Evolutionary conservation across 2,113 vertebrate species (phyloP), one percentile per base, ranked within the genome.

Genomic region (Lagopus leucura): DNA sequence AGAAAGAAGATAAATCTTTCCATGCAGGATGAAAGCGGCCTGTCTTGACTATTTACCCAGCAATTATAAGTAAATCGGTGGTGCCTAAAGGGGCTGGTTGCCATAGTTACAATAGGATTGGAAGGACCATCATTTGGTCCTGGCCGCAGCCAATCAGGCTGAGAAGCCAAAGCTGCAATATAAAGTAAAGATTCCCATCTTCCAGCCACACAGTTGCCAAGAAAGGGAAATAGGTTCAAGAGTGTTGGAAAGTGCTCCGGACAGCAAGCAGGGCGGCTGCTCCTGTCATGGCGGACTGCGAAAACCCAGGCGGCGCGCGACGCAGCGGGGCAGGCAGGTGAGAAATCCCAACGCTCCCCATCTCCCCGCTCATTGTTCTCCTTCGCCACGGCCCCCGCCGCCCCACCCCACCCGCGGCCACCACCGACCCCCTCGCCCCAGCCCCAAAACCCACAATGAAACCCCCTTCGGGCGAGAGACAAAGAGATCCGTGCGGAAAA

Each of bases 91-190:
- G 98, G 97, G 98, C 98, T 97, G 98, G 99, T 99, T 99, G 98
- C 99, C 98, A 99, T 99, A 98, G 99, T 98, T 98, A 99, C 98
- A 96, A 97, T 98, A 98, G 97, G 98, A 98, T 98, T 98, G 97
- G 97, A 98, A 98, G 98, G 98, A 98, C 98, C 98, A 98, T 99
- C 98, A 98, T 99, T 99, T 98, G 98, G 98, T 99, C 98, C 98
- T 97, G 94, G 97, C 97, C 87, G 98, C 98, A 98, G 98, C 99
- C 99, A 99, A 99, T 99, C 98, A 98, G 98, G 97, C 97, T 91
- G 98, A 96, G 98, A 98, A 98, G 98, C 98, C 98, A 95, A 97
- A 98, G 98, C 98, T 98, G 98, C 98, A 98, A 98, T 98, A 98
- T 98, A 98, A 98, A 99, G 98, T 99, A 98, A 98, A 98, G 98